Evolutionary conservation across 2,888 invertebrate species (phyloP), one percentile per base, ranked within the genome.

Genomic region (Caenorhabditis uteleia): DNA sequence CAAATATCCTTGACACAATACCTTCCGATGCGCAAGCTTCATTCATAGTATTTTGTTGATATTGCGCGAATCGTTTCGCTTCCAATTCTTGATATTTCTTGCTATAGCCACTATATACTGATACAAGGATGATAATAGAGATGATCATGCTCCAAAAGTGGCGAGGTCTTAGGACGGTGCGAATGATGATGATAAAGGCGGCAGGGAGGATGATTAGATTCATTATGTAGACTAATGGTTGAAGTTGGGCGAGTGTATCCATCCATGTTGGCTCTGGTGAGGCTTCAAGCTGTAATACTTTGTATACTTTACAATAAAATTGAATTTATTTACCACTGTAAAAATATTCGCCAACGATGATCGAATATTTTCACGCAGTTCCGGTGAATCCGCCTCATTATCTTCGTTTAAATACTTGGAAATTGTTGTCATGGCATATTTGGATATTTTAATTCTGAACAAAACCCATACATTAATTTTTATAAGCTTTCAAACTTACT

Each of bases 21-120:
- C 57, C 53, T 54, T 64, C 64, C 4, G 64, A 54, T 36, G 53
- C 57, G 38, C 64, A 64, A 3, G 54, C 45, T 36, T 54, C 64
- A 1, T 40, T 29, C 3, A 18, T 36, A 47, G 3, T 31, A 21
- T 38, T 25, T 20, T 54, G 38, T 38, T 54, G 57, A 27, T 50
- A 40, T 27, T 54, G 49, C 0, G 57, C 64, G 23, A 64, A 50
- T 25, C 45, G 29, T 18, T 38, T 29, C 6, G 64, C 26, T 40
- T 64, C 64, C 2, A 54, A 57, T 50, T 64, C 64, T 23, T 64
- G 57, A 27, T 64, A 64, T 34, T 64, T 64, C 38, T 25, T 44
- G 16, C 46, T 64, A 36, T 64, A 64, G 2, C 42, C 50, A 31
- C 49, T 31, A 26, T 58, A 64, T 44, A 64, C 50, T 4, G 64